phyloP scores from a whole-genome alignment of 2,888 invertebrate species.

The Schizaphis graminum region DNA sequence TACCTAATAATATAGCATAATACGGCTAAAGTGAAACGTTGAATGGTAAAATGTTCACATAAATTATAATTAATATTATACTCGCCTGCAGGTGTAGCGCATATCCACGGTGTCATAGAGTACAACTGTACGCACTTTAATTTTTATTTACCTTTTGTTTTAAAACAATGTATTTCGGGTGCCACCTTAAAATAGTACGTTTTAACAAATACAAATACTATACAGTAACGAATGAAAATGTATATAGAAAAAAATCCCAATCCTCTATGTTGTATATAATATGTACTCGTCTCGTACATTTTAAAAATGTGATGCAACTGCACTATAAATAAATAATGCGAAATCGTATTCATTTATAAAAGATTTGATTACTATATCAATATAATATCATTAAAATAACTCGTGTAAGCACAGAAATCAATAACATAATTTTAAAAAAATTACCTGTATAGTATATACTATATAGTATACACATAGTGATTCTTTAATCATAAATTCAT shows the following conservation, averaged over 20 bases:
- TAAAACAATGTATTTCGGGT: background rate
- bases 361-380: background rate
- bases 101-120: background rate
- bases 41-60: background rate
- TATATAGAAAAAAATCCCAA: background rate
- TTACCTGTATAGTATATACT: background rate
- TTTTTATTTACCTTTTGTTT: constrained; percentile 21
- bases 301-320: background rate
- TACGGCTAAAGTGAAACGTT: background rate
- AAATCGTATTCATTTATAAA: background rate
- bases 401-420: background rate
- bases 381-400: background rate
- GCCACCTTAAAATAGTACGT: background rate
- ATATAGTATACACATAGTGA: too few relatives aligned
- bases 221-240: background rate
- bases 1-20: background rate
- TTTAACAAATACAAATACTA: background rate
- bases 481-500: too few relatives aligned
- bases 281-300: background rate
- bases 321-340: background rate
- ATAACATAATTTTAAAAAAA: background rate
- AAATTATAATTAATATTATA: constrained; percentile 10
- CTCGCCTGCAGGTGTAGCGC: background rate
- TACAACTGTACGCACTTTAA: background rate
- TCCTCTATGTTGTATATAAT: background rate